Conservation (phyloP, 2,113 vertebrate genomes). For the Tonatia bakeri region DNA sequence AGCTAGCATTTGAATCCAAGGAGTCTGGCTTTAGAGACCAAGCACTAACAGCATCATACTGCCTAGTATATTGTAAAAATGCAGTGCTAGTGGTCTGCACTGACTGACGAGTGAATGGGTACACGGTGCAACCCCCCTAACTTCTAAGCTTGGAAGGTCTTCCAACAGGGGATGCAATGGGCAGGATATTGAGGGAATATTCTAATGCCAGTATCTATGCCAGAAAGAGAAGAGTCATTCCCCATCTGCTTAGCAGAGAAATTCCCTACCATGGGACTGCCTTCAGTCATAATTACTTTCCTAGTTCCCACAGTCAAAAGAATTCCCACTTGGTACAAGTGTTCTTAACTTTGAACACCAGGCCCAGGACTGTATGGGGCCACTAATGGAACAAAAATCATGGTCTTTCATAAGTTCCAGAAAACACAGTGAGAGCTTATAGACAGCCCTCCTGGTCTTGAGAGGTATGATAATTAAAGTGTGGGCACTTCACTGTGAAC, state of each 20-base stretch:
- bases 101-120: not conserved
- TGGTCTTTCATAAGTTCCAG: not conserved
- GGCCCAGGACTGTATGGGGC: not conserved
- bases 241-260: not conserved
- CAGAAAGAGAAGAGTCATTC: not conserved
- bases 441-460: not conserved
- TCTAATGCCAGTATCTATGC: not conserved
- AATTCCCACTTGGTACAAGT: not conserved
- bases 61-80: not conserved
- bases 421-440: not conserved
- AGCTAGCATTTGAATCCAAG: not conserved
- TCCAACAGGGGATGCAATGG: not conserved
- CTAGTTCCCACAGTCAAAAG: not conserved
- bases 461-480: not conserved
- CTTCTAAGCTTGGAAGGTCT: not conserved
- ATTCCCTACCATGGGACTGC: not conserved
- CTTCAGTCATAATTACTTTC: not conserved
- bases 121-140: not conserved
- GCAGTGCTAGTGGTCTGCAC: not conserved
- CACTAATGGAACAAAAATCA: not conserved
- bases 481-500: not conserved
- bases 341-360: not conserved
- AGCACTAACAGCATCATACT: not conserved
- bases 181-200: not conserved
- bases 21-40: not conserved